Base-by-base conservation (phyloP, 1,140 invertebrate genomes). In the Drosophila virilis region DNA sequence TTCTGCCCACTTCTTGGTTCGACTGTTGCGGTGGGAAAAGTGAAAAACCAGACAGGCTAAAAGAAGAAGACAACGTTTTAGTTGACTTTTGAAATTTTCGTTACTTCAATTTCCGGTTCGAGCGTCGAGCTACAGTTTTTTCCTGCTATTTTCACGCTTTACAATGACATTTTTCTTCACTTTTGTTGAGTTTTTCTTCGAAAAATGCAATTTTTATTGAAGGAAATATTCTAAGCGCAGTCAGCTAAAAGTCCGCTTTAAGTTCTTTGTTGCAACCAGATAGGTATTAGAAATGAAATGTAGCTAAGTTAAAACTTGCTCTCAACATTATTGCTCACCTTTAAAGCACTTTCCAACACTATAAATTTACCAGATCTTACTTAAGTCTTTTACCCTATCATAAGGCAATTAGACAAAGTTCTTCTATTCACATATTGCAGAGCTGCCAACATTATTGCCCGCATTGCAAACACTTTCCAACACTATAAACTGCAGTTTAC, bases 81-180 rank as follows among this genome's bases (percentile, higher is more conserved):
- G 48, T 55, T 74, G 52, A 59, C 64, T 59, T 32, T 45, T 37
- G 51, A 54, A 45, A 61, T 48, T 59, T 70, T 61, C 8, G 55
- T 68, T 55, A 70, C 52, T 70, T 55, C 59, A 74, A 70, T 74
- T 74, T 70, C 67, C 67, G 66, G 57, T 62, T 61, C 57, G 42
- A 33, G 28, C 9, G 22, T 59, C 28, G 2, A 37, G 22, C 35
- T 42, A 54, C 33, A 22, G n/a, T 57, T 55, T 22, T 22, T 48
- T 59, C 28, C 15, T 10, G n/a, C 13, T 35, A 28, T 43, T 65
- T 50, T 60, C 48, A 51, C 12, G 13, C 17, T 35, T 54, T 38
- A 60, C 50, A 12, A 32, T n/a, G 60, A 62, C 46, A 52, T 17
- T 61, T 69, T 50, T 7, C 15, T 50, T 7, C 15, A 38, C 28